These are phyloP conservation scores for Eciton burchellii DNA, from an alignment of 1,140 invertebrate genomes.

Conservation along the genomic window DNA sequence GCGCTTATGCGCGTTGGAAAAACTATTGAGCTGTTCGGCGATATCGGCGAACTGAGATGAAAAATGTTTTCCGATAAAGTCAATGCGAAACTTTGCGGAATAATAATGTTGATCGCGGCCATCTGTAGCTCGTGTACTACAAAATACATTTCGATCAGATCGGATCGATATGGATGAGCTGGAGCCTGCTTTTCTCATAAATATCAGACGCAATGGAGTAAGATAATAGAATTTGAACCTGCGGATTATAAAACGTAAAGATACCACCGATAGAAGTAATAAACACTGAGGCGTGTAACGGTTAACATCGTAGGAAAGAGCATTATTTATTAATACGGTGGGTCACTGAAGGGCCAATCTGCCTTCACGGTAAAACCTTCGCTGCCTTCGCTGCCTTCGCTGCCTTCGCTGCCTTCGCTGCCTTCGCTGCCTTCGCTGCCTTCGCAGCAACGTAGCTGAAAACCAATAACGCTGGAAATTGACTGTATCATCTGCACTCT, in stretches of 20 bases:
- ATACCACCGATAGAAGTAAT: conserved; percentile 1
- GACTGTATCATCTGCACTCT: conserved; percentile 57
- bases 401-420: too few species aligned
- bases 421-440: too few species aligned
- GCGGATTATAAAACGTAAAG: not conserved
- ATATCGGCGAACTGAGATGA: conserved; percentile 13
- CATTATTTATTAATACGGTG: conserved; percentile 48
- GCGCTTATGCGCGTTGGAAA: conserved; percentile 10
- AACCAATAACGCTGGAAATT: conserved; percentile 59
- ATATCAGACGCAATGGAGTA: not conserved
- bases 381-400: too few species aligned
- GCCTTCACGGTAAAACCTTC: conserved; percentile 1
- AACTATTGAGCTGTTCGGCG: conserved; percentile 17
- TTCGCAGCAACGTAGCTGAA: conserved; percentile 25
- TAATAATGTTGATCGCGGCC: not conserved
- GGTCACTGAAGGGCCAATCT: conserved; percentile 37
- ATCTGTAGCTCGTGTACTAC: not conserved
- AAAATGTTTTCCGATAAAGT: conserved; percentile 46
- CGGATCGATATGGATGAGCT: not conserved
- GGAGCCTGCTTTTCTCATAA: not conserved
- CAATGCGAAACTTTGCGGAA: conserved; percentile 14
- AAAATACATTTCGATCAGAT: conserved; percentile 22
- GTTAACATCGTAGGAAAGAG: not conserved
- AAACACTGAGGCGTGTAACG: not conserved
- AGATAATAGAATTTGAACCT: not conserved